A percentile compares a stretch with the other conserved stretches of the same genome.
Evolutionary conservation across 1,140 invertebrate species (phyloP).

Genomic region (Delia radicum): DNA sequence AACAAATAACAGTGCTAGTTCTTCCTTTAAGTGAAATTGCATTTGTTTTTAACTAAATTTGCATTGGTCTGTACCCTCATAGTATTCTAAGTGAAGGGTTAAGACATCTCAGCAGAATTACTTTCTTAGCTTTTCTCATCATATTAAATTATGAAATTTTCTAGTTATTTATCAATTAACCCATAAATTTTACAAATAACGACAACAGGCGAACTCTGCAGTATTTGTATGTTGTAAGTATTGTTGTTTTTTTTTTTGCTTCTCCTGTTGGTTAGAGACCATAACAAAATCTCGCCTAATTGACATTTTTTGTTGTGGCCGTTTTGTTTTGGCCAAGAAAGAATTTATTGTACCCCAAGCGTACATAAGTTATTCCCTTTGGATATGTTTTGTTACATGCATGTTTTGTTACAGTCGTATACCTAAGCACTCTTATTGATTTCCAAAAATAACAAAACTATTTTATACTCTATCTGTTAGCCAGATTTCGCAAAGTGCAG

Average conservation of each 20-base stretch:
- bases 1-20: too few relatives aligned
- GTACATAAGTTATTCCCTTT: constrained; percentile 57
- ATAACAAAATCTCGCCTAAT: constrained; percentile 28
- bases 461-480: background rate
- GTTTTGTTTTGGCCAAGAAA: constrained; percentile 36
- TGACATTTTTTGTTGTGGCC: constrained; percentile 30
- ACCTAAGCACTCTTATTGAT: background rate
- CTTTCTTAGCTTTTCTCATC: too few relatives aligned
- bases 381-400: constrained; percentile 48
- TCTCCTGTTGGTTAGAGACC: constrained; percentile 9
- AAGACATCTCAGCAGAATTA: too few relatives aligned
- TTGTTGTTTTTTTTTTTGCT: background rate
- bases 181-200: too few relatives aligned
- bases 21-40: too few relatives aligned
- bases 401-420: constrained; percentile 7
- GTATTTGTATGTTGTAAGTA: background rate
- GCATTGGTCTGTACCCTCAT: too few relatives aligned
- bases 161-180: too few relatives aligned
- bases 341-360: constrained; percentile 56
- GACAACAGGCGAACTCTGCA: background rate
- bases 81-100: too few relatives aligned
- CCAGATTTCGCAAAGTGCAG: constrained; percentile 10
- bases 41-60: too few relatives aligned
- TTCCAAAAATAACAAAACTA: background rate
- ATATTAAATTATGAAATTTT: too few relatives aligned